Conservation (phyloP, 1,140 invertebrate genomes). For the Ceratoteleas bidentatus region DNA sequence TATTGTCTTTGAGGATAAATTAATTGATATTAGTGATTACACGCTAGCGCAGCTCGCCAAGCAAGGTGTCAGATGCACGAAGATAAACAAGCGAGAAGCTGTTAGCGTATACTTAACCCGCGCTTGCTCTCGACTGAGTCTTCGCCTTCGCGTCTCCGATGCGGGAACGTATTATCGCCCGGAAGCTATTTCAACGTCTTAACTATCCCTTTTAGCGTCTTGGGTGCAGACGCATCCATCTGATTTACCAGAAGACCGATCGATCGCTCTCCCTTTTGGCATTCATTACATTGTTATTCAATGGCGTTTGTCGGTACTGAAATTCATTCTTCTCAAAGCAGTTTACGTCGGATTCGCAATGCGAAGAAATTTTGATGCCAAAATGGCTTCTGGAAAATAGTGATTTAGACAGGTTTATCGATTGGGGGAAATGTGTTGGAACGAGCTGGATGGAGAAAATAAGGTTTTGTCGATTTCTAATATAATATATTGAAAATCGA, state of each 20-base stretch:
- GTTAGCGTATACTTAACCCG: slow-evolving; percentile 67
- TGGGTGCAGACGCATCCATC: slow-evolving; percentile 13
- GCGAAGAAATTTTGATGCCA: too few relatives aligned
- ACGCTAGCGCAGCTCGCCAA: slow-evolving; percentile 14
- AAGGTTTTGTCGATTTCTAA: too few relatives aligned
- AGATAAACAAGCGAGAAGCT: slow-evolving; percentile 62
- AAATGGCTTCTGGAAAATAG: too few relatives aligned
- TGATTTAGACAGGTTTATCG: too few relatives aligned
- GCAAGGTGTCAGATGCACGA: slow-evolving; percentile 50
- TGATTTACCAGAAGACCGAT: slow-evolving; percentile 31
- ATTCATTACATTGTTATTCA: slow-evolving; percentile 34
- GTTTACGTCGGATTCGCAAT: too few relatives aligned
- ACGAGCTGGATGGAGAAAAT: too few relatives aligned
- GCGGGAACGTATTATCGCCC: slow-evolving; percentile 59
- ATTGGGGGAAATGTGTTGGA: too few relatives aligned
- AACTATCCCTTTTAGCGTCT: slow-evolving; percentile 31
- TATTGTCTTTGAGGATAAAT: slow-evolving; percentile 36
- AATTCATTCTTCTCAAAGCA: too few relatives aligned
- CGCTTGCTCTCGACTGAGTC: slow-evolving; percentile 51
- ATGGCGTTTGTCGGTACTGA: background rate
- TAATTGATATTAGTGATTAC: slow-evolving; percentile 46
- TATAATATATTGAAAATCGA: too few relatives aligned
- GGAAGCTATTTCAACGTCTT: slow-evolving; percentile 60
- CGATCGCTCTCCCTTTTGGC: slow-evolving; percentile 8
- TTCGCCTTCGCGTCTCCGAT: slow-evolving; percentile 34